Evolutionary conservation across 30 jellyfish, hydroid and myxozoan genomes (phyloP).

Genomic region (Calvadosia cruxmelitensis): DNA sequence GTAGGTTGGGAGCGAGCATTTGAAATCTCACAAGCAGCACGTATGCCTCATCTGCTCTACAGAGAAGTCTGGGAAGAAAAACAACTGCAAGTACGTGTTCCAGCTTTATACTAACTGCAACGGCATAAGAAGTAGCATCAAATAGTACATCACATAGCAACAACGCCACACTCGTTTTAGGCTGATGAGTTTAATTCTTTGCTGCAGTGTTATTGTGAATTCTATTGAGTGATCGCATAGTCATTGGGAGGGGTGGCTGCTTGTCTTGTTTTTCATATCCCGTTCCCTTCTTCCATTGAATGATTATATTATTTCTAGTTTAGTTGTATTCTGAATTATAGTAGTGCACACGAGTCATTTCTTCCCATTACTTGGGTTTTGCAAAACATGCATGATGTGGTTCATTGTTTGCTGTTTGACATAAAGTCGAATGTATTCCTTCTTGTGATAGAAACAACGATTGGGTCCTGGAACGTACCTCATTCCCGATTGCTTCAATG

Average conservation of each 20-base stretch:
- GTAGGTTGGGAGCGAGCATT: constrained; percentile 88
- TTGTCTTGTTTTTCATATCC: background rate
- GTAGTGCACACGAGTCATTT: too few species aligned
- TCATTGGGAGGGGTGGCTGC: background rate
- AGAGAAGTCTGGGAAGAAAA: constrained; percentile 94
- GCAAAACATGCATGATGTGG: too few species aligned
- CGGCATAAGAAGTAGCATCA: too few species aligned
- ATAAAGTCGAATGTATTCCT: too few species aligned
- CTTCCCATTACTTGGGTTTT: too few species aligned
- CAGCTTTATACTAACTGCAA: background rate
- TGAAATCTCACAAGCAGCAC: constrained; percentile 78
- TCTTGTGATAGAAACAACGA: constrained; percentile 56
- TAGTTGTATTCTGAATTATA: too few species aligned
- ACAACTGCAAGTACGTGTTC: constrained; percentile 56
- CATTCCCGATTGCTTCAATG: constrained; percentile 73
- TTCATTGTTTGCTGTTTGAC: too few species aligned
- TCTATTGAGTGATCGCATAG: background rate
- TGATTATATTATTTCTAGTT: background rate
- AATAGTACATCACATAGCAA: too few species aligned
- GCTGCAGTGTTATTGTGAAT: too few species aligned
- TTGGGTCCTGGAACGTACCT: constrained; percentile 97
- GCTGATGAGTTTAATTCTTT: too few species aligned
- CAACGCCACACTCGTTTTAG: too few species aligned
- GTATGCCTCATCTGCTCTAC: constrained; percentile 85
- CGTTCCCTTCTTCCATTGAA: background rate